Evolutionary conservation across 2,888 invertebrate species (phyloP), one percentile per base, ranked within the genome.

Genomic region (Cactoblastis cactorum): DNA sequence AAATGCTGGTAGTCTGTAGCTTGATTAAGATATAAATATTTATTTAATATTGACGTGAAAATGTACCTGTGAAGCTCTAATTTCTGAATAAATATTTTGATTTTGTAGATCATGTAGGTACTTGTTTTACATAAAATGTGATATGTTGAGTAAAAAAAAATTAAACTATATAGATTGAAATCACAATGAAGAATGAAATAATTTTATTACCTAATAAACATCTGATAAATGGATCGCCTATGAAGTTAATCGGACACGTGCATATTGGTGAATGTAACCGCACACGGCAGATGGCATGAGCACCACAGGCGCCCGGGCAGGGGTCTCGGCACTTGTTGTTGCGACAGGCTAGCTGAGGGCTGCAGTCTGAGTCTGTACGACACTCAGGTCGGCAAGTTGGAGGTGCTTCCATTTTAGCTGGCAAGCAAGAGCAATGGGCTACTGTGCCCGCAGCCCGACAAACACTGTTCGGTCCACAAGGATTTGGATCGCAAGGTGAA

Each of bases 361-460:
- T 81, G 65, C 94, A 94, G 53, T 94, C 93, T 5, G 89, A 86
- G 72, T 95, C 94, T 50, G 91, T 90, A 9, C 92, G 91, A 71
- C 95, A 95, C 76, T 95, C 95, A 0, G 95, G 95, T 56, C 93
- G 90, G 71, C 96, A 96, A 57, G 92, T 92, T 3, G 95, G 95
- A 24, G 96, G 95, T n/a, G 91, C 90, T 22, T 94, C 94, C 45
- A 91, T 86, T 75, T 92, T 95, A 37, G 92, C 91, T 1, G 92
- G 91, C 11, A 93, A 87, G 65, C 95, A 95, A 3, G 93, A 92
- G 63, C 95, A 95, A 22, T 94, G 92, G 45, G 92, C 91, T 52
- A 93, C 93, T 8, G 86, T 83, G 11, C 92, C 92, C 60, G 93
- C 92, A 8, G 93, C 91, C n/a, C 91, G 91, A 64, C 94, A 94